Conservation (phyloP, 92 coral and sea anemone species). For the Epizoanthus rinbou region DNA sequence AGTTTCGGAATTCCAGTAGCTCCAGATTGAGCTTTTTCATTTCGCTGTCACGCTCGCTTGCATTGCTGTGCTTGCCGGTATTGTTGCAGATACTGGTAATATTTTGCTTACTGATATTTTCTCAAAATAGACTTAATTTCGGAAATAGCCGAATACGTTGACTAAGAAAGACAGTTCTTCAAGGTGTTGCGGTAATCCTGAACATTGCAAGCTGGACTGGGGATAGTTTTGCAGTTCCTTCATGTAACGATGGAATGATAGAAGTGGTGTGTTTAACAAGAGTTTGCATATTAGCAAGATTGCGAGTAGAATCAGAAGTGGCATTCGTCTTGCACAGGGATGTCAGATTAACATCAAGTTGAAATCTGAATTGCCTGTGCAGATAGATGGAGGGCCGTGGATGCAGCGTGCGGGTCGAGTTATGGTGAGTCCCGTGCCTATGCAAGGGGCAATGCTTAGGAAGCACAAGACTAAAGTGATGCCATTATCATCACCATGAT, state of each 20-base stretch:
- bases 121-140: no score
- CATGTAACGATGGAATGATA: conserved; percentile 67
- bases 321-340: conserved; percentile 84
- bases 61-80: no score
- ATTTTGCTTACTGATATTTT: no score
- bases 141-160: conserved; percentile 46
- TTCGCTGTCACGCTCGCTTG: not conserved
- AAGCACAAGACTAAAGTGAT: not conserved
- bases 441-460: conserved; percentile 51
- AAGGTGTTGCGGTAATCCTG: conserved; percentile 79
- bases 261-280: conserved; percentile 91
- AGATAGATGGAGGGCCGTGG: conserved; percentile 94
- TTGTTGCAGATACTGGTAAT: no score
- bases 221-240: conserved; percentile 59
- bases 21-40: not conserved
- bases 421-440: conserved; percentile 74
- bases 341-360: conserved; percentile 71
- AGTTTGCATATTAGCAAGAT: conserved; percentile 92
- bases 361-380: conserved; percentile 87
- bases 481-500: not conserved
- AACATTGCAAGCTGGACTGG: conserved; percentile 91
- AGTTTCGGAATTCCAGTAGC: not conserved
- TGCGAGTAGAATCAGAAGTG: conserved; percentile 79
- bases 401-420: conserved; percentile 83
- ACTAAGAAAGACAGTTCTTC: conserved; percentile 56